A percentile compares a stretch with the other conserved stretches of the same genome.
Conservation (phyloP, 2,797 vertebrate genomes). For the Rhincodon typus region DNA sequence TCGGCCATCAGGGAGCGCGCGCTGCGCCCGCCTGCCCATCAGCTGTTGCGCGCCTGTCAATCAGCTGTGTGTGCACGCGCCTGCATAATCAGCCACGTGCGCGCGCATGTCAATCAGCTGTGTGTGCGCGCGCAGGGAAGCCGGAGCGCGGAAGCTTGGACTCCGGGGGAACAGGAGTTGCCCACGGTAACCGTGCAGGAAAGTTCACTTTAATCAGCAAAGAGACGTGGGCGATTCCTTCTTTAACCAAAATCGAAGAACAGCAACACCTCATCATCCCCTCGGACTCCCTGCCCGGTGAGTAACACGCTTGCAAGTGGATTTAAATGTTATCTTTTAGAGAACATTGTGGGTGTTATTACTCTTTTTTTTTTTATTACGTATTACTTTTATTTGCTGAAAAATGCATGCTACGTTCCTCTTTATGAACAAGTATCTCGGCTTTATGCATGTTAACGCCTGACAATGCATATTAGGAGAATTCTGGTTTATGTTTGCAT, state of each 20-base stretch:
- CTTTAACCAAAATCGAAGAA: not conserved
- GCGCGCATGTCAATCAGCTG: too few relatives aligned
- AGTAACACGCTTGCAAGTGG: not conserved
- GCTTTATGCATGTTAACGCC: not conserved
- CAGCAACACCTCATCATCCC: not conserved
- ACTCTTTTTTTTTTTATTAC: not conserved
- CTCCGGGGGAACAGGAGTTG: not conserved
- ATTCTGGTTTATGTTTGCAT: not conserved
- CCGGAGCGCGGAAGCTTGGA: not conserved
- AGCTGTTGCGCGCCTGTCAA: too few relatives aligned
- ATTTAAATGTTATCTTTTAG: not conserved
- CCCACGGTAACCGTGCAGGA: not conserved
- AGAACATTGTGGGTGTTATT: not conserved
- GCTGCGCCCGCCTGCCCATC: not conserved
- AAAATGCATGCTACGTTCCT: not conserved
- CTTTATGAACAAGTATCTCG: not conserved
- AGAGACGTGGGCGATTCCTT: not conserved
- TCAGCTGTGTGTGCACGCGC: not conserved
- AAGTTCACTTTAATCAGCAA: not conserved
- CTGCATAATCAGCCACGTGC: too few relatives aligned
- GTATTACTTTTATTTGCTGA: not conserved
- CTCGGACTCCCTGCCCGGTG: not conserved
- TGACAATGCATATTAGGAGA: not conserved
- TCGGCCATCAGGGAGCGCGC: too few relatives aligned
- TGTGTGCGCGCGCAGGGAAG: not conserved